Conservation (phyloP, 2,113 vertebrate species). For the Mesocricetus auratus region DNA sequence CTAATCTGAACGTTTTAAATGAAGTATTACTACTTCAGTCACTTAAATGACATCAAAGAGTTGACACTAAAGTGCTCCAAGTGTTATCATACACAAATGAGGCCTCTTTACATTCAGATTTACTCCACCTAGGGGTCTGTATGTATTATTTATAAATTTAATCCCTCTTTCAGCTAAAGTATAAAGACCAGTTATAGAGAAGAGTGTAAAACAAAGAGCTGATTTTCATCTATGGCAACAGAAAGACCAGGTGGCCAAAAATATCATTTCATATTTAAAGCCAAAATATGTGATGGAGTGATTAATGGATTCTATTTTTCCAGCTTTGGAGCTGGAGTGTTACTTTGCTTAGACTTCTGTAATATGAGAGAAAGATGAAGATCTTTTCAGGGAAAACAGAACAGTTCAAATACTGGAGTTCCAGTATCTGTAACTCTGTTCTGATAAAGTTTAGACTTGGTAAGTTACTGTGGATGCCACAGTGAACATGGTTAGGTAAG, state of each 20-base stretch:
- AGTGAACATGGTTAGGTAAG: background rate
- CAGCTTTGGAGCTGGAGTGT: conserved; percentile 62
- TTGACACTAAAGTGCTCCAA: conserved; percentile 68
- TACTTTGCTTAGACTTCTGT: conserved; percentile 63
- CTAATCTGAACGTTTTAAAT: conserved; percentile 64
- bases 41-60: conserved; percentile 54
- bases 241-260: conserved; percentile 66
- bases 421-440: background rate
- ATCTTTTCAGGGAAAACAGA: background rate
- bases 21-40: conserved; percentile 74
- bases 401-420: conserved; percentile 4
- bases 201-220: conserved; percentile 62
- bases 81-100: conserved; percentile 65
- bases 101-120: conserved; percentile 77
- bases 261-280: conserved; percentile 51
- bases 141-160: conserved; percentile 87
- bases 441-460: background rate
- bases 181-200: conserved; percentile 80
- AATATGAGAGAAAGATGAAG: conserved; percentile 70
- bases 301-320: conserved; percentile 62
- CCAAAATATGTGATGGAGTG: conserved; percentile 49
- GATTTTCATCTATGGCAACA: conserved; percentile 75
- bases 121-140: conserved; percentile 76
- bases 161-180: conserved; percentile 83
- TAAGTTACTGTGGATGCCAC: background rate